Base-by-base conservation (phyloP, 1,140 invertebrate genomes). In the Prorops nasuta region DNA sequence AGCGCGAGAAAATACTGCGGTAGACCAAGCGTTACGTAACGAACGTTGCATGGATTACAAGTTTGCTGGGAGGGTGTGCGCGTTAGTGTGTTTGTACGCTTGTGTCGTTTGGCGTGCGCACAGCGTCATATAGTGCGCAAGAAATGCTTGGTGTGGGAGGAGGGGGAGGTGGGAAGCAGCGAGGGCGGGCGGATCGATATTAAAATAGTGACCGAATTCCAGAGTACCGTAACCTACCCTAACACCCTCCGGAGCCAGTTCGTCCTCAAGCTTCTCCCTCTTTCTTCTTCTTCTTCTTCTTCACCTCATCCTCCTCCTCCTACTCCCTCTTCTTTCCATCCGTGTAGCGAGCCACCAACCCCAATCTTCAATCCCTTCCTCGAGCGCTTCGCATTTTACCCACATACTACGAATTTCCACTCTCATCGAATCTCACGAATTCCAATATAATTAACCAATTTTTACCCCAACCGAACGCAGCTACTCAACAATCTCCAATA, bases 151-250 rank as follows among this genome's bases (percentile, higher is more conserved):
- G 24, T 28, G 28, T 19, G 49, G 4, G 20, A 18, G 1, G 24
- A 37, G 20, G 15, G 6, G 3, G 31, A 34, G 6, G n/a, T n/a
- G 9, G 6, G 16, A 18, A 9, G 10, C 34, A 28, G 14, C 28
- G 18, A 41, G 40, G 31, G 44, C 20, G 54, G 60, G 47, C 57
- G 63, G 72, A 76, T 77, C 75, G 73, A 77, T 76, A 74, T 69
- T 71, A 76, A 76, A 77, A 77, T 75, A 74, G 75, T 77, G 72
- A 76, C 75, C 75, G 75, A 77, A 76, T 77, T 77, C 67, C 73
- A 63, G 54, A 57, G 60, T 53, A 51, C 60, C 62, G 55, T 67
- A 68, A 77, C 74, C 74, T 76, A 66, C 71, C 71, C 63, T 64
- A 76, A 75, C 64, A 47, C 53, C 53, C 63, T 54, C 36, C 24